Conservation (phyloP, 2,888 invertebrate genomes). For the Meganola albula region DNA sequence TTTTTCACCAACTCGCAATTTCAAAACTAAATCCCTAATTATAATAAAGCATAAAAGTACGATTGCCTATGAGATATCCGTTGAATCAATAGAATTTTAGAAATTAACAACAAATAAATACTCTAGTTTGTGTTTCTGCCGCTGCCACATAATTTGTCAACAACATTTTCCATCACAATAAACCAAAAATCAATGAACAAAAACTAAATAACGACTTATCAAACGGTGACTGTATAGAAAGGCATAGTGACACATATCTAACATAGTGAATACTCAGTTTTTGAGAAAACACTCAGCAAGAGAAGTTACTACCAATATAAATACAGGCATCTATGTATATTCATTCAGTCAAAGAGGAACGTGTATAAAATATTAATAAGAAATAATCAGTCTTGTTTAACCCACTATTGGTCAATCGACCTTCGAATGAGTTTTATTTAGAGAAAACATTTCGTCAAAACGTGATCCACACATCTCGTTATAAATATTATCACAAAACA, state of each 20-base stretch:
- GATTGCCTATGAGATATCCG: conserved; percentile 62
- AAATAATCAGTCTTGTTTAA: conserved; percentile 80
- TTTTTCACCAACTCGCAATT: conserved; percentile 71
- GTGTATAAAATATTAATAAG: conserved; percentile 76
- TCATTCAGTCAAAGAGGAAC: conserved; percentile 75
- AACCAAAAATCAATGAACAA: conserved; percentile 59
- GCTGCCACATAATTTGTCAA: conserved; percentile 74
- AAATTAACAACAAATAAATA: conserved; percentile 73
- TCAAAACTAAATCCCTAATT: conserved; percentile 63
- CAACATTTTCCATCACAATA: conserved; percentile 74
- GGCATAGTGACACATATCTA: conserved; percentile 77
- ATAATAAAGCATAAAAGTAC: conserved; percentile 65
- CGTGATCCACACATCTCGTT: conserved; percentile 58
- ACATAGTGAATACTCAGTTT: conserved; percentile 72
- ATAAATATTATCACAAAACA: conserved; percentile 73
- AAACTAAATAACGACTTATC: conserved; percentile 56
- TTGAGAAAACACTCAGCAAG: conserved; percentile 62
- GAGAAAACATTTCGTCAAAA: conserved; percentile 73
- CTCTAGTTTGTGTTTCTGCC: conserved; percentile 60
- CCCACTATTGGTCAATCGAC: no score
- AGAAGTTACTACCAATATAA: conserved; percentile 69
- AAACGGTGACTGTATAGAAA: conserved; percentile 74
- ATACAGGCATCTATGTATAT: conserved; percentile 74
- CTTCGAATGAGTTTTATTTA: no score
- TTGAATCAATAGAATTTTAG: conserved; percentile 75